Evolutionary conservation across 2,113 vertebrate species (phyloP).

Genomic region (Halcyon malimbica): DNA sequence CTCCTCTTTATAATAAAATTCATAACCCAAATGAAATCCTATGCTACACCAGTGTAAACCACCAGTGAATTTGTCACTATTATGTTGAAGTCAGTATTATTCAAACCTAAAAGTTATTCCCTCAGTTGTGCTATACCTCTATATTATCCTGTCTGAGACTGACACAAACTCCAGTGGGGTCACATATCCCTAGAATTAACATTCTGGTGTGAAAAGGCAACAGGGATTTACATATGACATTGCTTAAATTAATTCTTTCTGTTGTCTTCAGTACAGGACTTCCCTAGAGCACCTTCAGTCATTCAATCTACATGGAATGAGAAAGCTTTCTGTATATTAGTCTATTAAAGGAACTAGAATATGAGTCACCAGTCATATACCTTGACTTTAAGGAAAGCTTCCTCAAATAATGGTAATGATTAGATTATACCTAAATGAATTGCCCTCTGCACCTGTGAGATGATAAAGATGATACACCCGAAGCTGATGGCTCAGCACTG

Average conservation of each 20-base stretch:
- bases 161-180: slow-evolving; percentile 51
- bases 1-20: not conserved
- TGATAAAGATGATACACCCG: slow-evolving; percentile 37
- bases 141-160: slow-evolving; percentile 27
- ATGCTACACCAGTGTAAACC: slow-evolving; percentile 4
- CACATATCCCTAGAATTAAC: slow-evolving; percentile 38
- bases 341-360: slow-evolving; percentile 52
- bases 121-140: not conserved
- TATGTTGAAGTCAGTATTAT: slow-evolving; percentile 29
- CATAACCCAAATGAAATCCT: not conserved
- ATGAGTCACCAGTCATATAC: slow-evolving; percentile 49
- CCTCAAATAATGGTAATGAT: slow-evolving; percentile 33
- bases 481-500: slow-evolving; percentile 40
- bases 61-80: slow-evolving; percentile 33
- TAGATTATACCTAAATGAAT: slow-evolving; percentile 21
- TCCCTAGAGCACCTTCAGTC: slow-evolving; percentile 63
- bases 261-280: slow-evolving; percentile 47
- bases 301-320: slow-evolving; percentile 4
- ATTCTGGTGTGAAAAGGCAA: slow-evolving; percentile 46
- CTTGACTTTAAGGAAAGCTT: slow-evolving; percentile 47
- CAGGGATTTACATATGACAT: slow-evolving; percentile 40
- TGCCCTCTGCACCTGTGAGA: slow-evolving; percentile 30
- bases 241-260: slow-evolving; percentile 59
- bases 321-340: slow-evolving; percentile 46
- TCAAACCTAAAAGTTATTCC: slow-evolving; percentile 45